A percentile compares a stretch with the other conserved stretches of the same genome.
These are phyloP conservation scores for Salpingus planirostris DNA, from an alignment of 2,888 invertebrate genomes.

Conservation along the genomic window DNA sequence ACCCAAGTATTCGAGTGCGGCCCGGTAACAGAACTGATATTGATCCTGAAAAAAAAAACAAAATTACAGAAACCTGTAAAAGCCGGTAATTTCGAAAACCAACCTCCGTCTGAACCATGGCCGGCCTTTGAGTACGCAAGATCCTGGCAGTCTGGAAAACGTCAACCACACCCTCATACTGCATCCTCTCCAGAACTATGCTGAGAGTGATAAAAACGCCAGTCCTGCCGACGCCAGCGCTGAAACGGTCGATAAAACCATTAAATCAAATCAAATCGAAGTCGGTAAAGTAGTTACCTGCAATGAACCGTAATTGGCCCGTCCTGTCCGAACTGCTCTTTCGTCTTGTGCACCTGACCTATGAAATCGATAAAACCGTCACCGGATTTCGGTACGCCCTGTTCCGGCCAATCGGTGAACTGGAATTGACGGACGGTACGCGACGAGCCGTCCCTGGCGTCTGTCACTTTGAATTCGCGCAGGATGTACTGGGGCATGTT, in stretches of 20 bases:
- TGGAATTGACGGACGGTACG: conserved; percentile 94
- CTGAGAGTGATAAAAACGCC: conserved; percentile 98
- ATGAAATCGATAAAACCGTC: conserved; percentile 99
- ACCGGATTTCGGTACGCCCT: conserved; percentile 94
- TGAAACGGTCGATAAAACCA: conserved; percentile 43
- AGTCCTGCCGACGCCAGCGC: conserved; percentile 96
- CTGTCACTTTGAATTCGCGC: conserved; percentile 98
- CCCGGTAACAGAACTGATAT: conserved; percentile 99
- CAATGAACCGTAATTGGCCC: conserved; percentile 99
- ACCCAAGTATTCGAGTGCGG: conserved; percentile 95
- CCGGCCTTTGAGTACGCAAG: conserved; percentile 93
- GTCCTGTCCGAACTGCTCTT: conserved; percentile 98
- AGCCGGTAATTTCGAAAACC: conserved; percentile 18
- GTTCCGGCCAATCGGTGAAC: conserved; percentile 94
- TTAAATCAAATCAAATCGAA: background rate
- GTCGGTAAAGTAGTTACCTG: conserved; percentile 48
- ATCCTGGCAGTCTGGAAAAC: conserved; percentile 99
- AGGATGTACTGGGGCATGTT: conserved; percentile 99
- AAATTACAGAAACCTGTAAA: conserved; percentile 1
- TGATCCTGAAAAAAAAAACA: conserved; percentile 66
- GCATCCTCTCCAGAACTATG: conserved; percentile 97
- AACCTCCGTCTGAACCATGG: conserved; percentile 99
- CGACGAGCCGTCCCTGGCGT: conserved; percentile 94
- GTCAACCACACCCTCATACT: conserved; percentile 97
- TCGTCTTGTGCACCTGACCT: conserved; percentile 98